Evolutionary conservation across 2,113 vertebrate genomes (phyloP), one percentile per base, ranked within the genome.

Genomic region (Castor canadensis): DNA sequence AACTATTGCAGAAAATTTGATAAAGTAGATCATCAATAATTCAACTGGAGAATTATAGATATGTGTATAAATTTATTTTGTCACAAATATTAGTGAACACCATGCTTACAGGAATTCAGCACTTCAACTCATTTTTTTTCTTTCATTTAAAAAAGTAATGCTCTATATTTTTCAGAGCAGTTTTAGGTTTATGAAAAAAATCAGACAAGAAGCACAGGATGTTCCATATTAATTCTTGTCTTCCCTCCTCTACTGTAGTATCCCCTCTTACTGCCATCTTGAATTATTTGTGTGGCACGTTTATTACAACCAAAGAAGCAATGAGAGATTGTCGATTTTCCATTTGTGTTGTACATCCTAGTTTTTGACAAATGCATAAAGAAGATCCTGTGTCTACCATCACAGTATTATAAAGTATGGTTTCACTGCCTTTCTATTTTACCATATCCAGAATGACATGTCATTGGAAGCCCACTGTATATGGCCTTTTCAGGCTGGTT

Each of bases 151-250:
- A 28, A 19, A 60, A 66, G 32, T 67, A 77, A 56, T 38, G 32
- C 5, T 64, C 5, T 87, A 43, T 45, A 88, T 45, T 86, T 92
- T 92, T 85, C 11, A 75, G 38, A 62, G 16, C 5, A 62, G 28
- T 7, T 94, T 96, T 88, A 89, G 38, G 1, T 66, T 85, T 89
- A 91, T 12, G n/a, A n/a, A 58, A 81, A 94, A 87, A 95, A 69
- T 5, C n/a, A 40, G 43, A 43, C 22, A 40, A 49, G 77, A 89
- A 94, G 1, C 12, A 64, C 13, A 4, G 60, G 4, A 72, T 9
- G 30, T 79, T 60, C 80, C 38, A 8, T 79, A 91, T 77, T 64
- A 82, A 38, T 45, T 12, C 4, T 38, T n/a, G n/a, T n/a, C n/a
- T n/a, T n/a, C 3, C 26, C 1, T 17, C 22, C 8, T 43, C 38